Evolutionary conservation across 2,888 invertebrate genomes (phyloP).

Genomic region (Cyaniris semiargus): DNA sequence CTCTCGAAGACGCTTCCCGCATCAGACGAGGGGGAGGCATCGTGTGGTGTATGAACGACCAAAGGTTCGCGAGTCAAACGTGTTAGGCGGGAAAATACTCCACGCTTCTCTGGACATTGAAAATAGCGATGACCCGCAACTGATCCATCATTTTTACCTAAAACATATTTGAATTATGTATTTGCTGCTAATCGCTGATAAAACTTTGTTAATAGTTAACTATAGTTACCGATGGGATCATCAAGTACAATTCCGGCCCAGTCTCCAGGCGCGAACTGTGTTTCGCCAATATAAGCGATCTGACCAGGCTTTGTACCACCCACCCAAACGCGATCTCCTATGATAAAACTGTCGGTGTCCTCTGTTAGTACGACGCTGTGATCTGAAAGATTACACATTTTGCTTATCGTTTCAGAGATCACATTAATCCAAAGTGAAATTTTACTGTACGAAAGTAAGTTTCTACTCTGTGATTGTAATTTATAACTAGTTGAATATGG

Average conservation of each 20-base stretch:
- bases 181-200: not conserved
- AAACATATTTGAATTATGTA: constrained; percentile 43
- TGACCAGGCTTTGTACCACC: constrained; percentile 94
- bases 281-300: constrained; percentile 96
- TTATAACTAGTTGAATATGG: constrained; percentile 58
- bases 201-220: not conserved
- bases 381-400: constrained; percentile 78
- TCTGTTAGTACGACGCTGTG: constrained; percentile 91
- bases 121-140: constrained; percentile 96
- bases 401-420: constrained; percentile 23
- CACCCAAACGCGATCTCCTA: constrained; percentile 97
- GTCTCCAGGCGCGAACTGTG: constrained; percentile 98
- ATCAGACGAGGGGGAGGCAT: constrained; percentile 73
- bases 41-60: constrained; percentile 73
- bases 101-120: constrained; percentile 94
- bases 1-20: constrained; percentile 73
- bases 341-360: constrained; percentile 97
- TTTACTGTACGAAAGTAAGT: constrained; percentile 43
- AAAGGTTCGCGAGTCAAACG: constrained; percentile 89
- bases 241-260: constrained; percentile 99
- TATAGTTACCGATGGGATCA: constrained; percentile 90
- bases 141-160: constrained; percentile 98
- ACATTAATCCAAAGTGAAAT: constrained; percentile 36
- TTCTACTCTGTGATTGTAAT: constrained; percentile 49
- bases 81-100: constrained; percentile 95